Conservation (phyloP, 2,113 vertebrate species). For the Gavia stellata region DNA sequence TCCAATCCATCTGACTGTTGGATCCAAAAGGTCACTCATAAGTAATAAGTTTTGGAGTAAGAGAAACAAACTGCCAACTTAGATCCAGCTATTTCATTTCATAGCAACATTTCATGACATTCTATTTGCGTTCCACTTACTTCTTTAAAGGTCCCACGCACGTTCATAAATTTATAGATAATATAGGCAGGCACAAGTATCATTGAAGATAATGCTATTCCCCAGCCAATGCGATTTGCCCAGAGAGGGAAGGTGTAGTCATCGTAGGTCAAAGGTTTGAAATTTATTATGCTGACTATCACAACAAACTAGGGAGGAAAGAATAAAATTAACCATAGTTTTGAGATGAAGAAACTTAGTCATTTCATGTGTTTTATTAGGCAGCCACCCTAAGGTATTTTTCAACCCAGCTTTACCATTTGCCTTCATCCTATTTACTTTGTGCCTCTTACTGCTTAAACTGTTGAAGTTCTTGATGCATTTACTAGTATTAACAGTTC, state of each 20-base stretch:
- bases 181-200: slow-evolving; percentile 86
- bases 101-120: slow-evolving; percentile 34
- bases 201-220: slow-evolving; percentile 93
- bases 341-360: background rate
- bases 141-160: slow-evolving; percentile 86
- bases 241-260: slow-evolving; percentile 89
- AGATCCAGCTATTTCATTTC: slow-evolving; percentile 16
- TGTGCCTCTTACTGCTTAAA: background rate
- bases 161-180: slow-evolving; percentile 87
- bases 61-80: slow-evolving; percentile 43
- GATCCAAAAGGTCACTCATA: slow-evolving; percentile 46
- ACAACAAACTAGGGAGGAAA: slow-evolving; percentile 85
- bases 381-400: background rate
- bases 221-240: slow-evolving; percentile 90
- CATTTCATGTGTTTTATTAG: background rate
- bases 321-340: background rate
- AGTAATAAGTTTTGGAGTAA: background rate
- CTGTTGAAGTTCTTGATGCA: background rate
- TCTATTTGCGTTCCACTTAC: slow-evolving; percentile 71
- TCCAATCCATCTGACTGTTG: background rate
- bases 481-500: background rate
- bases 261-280: slow-evolving; percentile 86
- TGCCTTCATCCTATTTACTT: background rate
- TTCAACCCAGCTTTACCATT: background rate
- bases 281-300: slow-evolving; percentile 89